phyloP scores from a whole-genome alignment of 2,113 vertebrate species.

The Redunca redunca region DNA sequence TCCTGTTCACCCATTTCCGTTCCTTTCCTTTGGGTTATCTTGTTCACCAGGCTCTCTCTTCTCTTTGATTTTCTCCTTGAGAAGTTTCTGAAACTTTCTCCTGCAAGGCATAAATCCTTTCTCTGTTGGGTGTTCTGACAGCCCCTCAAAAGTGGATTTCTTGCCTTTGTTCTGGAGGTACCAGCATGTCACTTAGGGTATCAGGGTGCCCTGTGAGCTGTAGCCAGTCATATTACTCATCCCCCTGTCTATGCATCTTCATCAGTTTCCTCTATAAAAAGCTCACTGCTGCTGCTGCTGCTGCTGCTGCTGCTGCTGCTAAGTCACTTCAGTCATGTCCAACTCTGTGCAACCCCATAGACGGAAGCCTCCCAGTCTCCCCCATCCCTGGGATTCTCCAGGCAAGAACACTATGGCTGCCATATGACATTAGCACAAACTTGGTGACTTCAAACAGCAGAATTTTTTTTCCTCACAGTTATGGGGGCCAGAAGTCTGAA shows the following conservation, averaged over 20 bases:
- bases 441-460: background rate
- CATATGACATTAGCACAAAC: background rate
- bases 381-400: too few relatives aligned
- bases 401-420: background rate
- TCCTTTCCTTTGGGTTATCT: background rate
- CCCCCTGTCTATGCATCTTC: background rate
- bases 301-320: too few relatives aligned
- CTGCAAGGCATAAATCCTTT: background rate
- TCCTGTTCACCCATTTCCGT: background rate
- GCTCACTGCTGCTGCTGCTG: background rate
- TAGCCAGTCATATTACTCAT: background rate
- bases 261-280: background rate
- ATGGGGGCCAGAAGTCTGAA: background rate
- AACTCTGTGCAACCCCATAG: too few relatives aligned
- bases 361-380: too few relatives aligned
- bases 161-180: background rate
- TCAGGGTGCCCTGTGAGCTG: background rate
- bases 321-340: too few relatives aligned
- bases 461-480: background rate
- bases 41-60: background rate
- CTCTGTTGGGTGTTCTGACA: background rate
- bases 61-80: background rate
- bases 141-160: background rate
- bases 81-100: background rate
- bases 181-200: background rate